Conservation (phyloP, 2,113 vertebrate species). For the Poecilia latipinna region DNA sequence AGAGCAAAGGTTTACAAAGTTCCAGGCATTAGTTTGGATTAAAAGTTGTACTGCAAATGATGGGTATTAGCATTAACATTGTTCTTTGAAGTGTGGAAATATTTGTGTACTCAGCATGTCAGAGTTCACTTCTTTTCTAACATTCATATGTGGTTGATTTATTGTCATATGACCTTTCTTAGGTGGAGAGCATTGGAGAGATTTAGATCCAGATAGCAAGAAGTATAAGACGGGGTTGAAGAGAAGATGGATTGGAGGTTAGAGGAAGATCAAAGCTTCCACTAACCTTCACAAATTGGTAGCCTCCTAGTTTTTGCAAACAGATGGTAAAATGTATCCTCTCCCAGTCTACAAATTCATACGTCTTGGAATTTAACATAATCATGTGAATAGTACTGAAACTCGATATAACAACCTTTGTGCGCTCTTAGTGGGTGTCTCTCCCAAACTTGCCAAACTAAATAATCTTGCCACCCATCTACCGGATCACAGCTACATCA, state of each 20-base stretch:
- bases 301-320: neutral
- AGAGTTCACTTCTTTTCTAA: slow-evolving; percentile 38
- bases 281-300: neutral
- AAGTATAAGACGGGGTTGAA: neutral
- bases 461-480: slow-evolving; percentile 15
- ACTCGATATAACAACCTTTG: neutral
- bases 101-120: slow-evolving; percentile 29
- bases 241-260: slow-evolving; percentile 13
- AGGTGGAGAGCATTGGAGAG: neutral
- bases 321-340: neutral
- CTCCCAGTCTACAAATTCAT: neutral
- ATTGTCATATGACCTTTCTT: slow-evolving; percentile 38
- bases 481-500: slow-evolving; percentile 16
- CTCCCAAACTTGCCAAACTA: neutral
- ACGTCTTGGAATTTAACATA: neutral
- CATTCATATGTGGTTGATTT: slow-evolving; percentile 46
- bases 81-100: slow-evolving; percentile 32
- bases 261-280: slow-evolving; percentile 29
- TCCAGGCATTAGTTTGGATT: slow-evolving; percentile 26
- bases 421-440: neutral
- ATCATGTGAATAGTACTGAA: neutral
- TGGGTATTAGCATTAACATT: neutral
- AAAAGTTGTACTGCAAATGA: slow-evolving; percentile 22
- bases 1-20: slow-evolving; percentile 21
- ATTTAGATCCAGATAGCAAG: slow-evolving; percentile 19